Base-by-base conservation (phyloP, 2,888 invertebrate genomes). In the Trileptium ribeirensis region DNA sequence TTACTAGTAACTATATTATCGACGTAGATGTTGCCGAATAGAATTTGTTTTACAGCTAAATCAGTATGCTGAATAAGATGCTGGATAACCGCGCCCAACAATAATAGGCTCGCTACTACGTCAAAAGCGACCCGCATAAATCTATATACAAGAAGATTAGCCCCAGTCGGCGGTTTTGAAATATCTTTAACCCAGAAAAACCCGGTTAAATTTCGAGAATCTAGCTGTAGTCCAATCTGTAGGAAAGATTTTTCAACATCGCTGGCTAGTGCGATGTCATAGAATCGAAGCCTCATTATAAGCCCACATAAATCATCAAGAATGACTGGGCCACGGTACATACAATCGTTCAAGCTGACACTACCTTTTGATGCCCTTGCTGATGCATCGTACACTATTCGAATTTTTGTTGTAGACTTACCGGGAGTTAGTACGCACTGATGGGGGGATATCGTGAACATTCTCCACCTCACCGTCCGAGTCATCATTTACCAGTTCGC, bases 351-450 rank as follows among this genome's bases (percentile, higher is more conserved):
- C 0, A 84, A 40, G n/a, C 67, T 78, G 24, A n/a, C 38, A 15
- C 34, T 78, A 15, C 67, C 31, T 51, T 67, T 8, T 8, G 0
- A 1, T 19, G n/a, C 40, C 67, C 1, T 67, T 40, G 51, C 79
- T 29, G 79, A 78, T 2, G 29, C 79, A 29, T 78, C 85, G 77
- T 81, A 86, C 2, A 86, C 86, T 37, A 84, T 80, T n/a, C 85
- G 67, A 8, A 86, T 64, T 77, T 86, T 86, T 0, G 85, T 51
- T 8, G 51, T 75, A 29, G 70, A 24, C 19, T 84, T 83, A 8
- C 64, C 24, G 24, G 83, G 81, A 0, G 79, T 78, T n/a, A 84
- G 37, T 0, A 84, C 84, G 0, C 80, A 36, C 24, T 84, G 84
- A 70, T 84, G 83, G 0, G 84, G n/a, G n/a, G n/a, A n/a, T n/a